Evolutionary conservation across 2,797 vertebrate genomes (phyloP).

Genomic region (Syngnathus rostellatus): DNA sequence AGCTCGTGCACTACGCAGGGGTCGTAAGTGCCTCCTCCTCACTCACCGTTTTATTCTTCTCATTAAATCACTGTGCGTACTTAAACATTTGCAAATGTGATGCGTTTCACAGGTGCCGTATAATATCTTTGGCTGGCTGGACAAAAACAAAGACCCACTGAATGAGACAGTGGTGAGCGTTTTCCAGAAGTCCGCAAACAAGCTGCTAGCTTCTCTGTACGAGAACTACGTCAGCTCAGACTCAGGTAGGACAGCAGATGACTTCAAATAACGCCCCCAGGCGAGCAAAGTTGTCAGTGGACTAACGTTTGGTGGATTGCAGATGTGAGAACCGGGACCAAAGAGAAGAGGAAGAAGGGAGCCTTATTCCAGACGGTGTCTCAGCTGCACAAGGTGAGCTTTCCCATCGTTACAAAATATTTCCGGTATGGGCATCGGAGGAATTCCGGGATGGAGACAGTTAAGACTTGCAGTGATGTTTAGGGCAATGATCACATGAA

Average conservation of each 20-base stretch:
- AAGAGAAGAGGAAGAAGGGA: conserved; percentile 91
- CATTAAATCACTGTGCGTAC: not conserved
- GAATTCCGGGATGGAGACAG: conserved; percentile 69
- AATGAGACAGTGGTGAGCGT: conserved; percentile 84
- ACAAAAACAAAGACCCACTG: conserved; percentile 91
- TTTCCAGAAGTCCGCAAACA: conserved; percentile 89
- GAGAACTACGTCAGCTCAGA: conserved; percentile 80
- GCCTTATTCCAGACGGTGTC: conserved; percentile 92
- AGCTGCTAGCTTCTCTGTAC: conserved; percentile 78
- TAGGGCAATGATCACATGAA: conserved; percentile 95
- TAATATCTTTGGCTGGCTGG: conserved; percentile 84
- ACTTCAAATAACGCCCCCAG: not conserved
- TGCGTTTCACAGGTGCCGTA: conserved; percentile 79
- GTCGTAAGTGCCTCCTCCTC: conserved; percentile 71
- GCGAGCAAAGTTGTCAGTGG: not conserved
- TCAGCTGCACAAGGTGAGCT: conserved; percentile 86
- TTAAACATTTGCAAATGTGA: not conserved
- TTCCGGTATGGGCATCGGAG: conserved; percentile 3
- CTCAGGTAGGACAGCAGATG: conserved; percentile 54
- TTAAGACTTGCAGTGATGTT: conserved; percentile 99
- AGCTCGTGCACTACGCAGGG: conserved; percentile 87
- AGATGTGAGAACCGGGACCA: conserved; percentile 69
- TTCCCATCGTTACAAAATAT: not conserved
- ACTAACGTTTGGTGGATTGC: conserved; percentile 34
- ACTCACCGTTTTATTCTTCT: not conserved